Evolutionary conservation across 2,113 vertebrate genomes (phyloP), one percentile per base, ranked within the genome.

Genomic region (Maccullochella peelii): DNA sequence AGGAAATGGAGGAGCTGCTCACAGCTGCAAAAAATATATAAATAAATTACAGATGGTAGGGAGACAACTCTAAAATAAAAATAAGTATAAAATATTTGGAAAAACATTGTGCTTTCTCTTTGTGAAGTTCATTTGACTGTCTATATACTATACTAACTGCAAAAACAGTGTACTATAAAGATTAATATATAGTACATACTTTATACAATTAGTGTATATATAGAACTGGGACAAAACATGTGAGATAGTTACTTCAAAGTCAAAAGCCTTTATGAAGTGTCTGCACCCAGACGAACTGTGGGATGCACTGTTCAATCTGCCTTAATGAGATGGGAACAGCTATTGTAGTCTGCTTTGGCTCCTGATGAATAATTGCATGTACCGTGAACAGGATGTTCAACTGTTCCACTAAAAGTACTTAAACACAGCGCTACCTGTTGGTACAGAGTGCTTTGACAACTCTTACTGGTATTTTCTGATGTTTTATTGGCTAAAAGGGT

Each of bases 401-500:
- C 18, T 73, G 47, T 62, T 77, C 27, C 1, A 42, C 30, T 55
- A 12, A 49, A 44, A 25, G 27, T 21, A 36, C 36, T 58, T 9
- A 36, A 70, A 74, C 42, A 12, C 65, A 84, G 77, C 23, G 0
- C 36, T 23, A 20, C 38, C 23, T 68, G 16, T 50, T 23, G 16
- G 20, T 67, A 44, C 69, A 65, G 68, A 50, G 33, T 15, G 68
- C 33, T 79, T 30, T 27, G 30, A 58, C 47, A 7, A 33, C 27
- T 72, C 0, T 15, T 30, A 52, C 18, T 36, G 52, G 11, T 11
- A 1, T 38, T 27, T 62, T 67, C n/a, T 16, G n/a, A 44, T 62
- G 54, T 79, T 66, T 77, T 44, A 68, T 36, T 77, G 40, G 11
- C 69, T 38, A 23, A 25, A 74, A 25, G 12, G 2, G 21, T 68